phyloP scores from a whole-genome alignment of 1,140 invertebrate genomes.

The Drosophila jambulina region DNA sequence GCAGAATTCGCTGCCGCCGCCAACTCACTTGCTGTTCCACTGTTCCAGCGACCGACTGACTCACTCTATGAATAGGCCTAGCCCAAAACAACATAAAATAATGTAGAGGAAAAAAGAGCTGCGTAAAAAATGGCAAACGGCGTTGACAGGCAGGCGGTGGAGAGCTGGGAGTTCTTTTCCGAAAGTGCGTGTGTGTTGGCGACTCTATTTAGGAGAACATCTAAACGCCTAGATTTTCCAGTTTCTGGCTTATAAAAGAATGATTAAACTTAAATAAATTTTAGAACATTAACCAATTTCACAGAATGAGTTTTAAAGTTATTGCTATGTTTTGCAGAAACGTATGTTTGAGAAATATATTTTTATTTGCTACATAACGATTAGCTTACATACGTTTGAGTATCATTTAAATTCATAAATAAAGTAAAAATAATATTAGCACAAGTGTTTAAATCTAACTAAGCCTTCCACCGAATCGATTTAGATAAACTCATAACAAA shows the following conservation, averaged over 20 bases:
- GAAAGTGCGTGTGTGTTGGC: conserved; percentile 11
- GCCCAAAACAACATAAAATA: conserved; percentile 48
- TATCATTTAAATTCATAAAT: background rate
- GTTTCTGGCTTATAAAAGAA: background rate
- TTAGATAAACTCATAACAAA: background rate
- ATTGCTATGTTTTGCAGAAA: background rate
- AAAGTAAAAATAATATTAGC: too few relatives aligned
- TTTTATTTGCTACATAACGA: background rate
- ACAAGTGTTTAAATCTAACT: background rate
- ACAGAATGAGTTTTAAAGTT: background rate
- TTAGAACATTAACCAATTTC: background rate
- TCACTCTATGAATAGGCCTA: conserved; percentile 63
- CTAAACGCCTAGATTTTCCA: background rate
- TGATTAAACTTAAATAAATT: background rate
- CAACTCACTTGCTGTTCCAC: conserved; percentile 41
- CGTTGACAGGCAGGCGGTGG: conserved; percentile 40
- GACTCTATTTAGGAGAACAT: conserved; percentile 32
- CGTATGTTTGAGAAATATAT: background rate
- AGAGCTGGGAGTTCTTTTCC: conserved; percentile 18
- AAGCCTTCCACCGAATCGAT: background rate
- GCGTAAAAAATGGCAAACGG: conserved; percentile 47
- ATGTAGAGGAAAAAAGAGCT: conserved; percentile 28
- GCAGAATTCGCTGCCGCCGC: conserved; percentile 11
- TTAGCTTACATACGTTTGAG: background rate
- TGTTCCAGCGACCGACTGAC: conserved; percentile 49